Evolutionary conservation across 1,140 invertebrate species (phyloP).

Genomic region (Drosophila arawakana): DNA sequence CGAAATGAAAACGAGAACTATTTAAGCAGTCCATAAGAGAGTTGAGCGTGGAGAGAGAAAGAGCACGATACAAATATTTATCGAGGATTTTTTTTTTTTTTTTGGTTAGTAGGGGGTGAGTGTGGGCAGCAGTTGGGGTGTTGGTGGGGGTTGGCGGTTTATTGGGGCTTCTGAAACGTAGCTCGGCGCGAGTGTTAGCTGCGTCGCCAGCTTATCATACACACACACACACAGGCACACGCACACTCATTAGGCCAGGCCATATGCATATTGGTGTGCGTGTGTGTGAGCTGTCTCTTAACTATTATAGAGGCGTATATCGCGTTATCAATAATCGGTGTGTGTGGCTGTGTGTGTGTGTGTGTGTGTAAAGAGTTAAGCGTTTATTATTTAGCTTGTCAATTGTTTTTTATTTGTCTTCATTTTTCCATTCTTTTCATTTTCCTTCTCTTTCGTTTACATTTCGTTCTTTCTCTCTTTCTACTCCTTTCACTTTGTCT

Average conservation of each 20-base stretch:
- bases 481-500: constrained; percentile 5
- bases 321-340: constrained; percentile 52
- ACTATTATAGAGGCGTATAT: constrained; percentile 26
- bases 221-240: constrained; percentile 14
- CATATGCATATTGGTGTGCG: constrained; percentile 1
- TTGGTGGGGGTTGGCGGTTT: neutral
- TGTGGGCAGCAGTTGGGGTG: neutral
- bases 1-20: constrained; percentile 5
- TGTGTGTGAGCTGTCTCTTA: constrained; percentile 31
- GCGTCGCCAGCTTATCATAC: constrained; percentile 69
- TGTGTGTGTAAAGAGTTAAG: constrained; percentile 49
- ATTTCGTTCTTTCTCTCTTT: constrained; percentile 13
- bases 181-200: constrained; percentile 48
- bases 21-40: constrained; percentile 5
- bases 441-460: constrained; percentile 10
- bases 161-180: constrained; percentile 13
- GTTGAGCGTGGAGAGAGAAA: neutral
- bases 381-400: constrained; percentile 35
- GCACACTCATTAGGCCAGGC: neutral
- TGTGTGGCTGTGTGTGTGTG: constrained; percentile 7
- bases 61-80: constrained; percentile 6
- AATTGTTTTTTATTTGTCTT: constrained; percentile 29
- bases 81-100: constrained; percentile 30
- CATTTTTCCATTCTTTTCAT: constrained; percentile 13
- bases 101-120: neutral